These are phyloP conservation scores for Casuarius casuarius DNA, from an alignment of 2,113 vertebrate species.

Conservation along the genomic window DNA sequence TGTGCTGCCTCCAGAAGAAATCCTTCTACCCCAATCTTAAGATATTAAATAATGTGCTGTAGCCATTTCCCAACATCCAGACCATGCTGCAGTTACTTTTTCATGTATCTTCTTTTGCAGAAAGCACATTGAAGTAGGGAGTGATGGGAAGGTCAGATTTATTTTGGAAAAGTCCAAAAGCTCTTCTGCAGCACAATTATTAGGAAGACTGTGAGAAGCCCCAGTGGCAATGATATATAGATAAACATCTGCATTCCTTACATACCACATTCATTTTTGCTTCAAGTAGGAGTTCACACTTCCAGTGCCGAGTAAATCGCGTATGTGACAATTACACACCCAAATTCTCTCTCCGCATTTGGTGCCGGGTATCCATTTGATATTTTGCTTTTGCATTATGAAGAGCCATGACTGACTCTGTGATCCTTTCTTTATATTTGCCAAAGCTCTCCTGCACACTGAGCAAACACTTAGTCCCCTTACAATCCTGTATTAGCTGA, in stretches of 20 bases:
- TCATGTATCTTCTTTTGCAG: conserved; percentile 6
- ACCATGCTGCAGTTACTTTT: conserved; percentile 13
- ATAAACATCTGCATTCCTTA: conserved; percentile 76
- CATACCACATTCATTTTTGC: conserved; percentile 68
- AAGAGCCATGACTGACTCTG: conserved; percentile 2
- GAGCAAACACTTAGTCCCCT: conserved; percentile 9
- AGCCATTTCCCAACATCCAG: neutral
- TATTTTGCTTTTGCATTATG: conserved; percentile 50
- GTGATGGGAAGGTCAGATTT: conserved; percentile 62
- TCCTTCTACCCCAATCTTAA: neutral
- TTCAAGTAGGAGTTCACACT: conserved; percentile 58
- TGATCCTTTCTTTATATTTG: conserved; percentile 40
- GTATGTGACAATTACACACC: neutral
- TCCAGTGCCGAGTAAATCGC: conserved; percentile 45
- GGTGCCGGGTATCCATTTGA: conserved; percentile 47
- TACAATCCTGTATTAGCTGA: neutral
- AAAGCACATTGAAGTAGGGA: conserved; percentile 32
- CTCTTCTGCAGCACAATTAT: conserved; percentile 62
- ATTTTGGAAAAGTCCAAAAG: conserved; percentile 72
- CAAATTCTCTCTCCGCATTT: conserved; percentile 26
- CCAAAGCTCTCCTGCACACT: neutral
- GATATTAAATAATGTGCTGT: neutral
- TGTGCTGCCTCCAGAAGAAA: neutral
- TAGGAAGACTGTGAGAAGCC: conserved; percentile 64
- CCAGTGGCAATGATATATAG: conserved; percentile 67